Evolutionary conservation across 2,797 vertebrate genomes (phyloP), one percentile per base, ranked within the genome.

Genomic region (Falco naumanni): DNA sequence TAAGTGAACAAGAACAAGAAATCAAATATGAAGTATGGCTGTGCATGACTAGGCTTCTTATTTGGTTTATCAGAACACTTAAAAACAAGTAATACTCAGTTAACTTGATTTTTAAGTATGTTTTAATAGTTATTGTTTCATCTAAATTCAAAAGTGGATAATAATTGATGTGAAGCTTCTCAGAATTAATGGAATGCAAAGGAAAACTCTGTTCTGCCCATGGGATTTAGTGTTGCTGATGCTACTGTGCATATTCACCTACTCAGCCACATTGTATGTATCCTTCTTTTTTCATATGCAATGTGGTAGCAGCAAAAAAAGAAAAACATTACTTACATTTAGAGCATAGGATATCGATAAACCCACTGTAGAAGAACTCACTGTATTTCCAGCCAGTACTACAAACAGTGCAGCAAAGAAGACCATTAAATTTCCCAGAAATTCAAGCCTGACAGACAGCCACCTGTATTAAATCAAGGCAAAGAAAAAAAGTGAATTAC

Each of bases 281-380:
- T 50, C 53, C 13, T 63, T 75, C 13, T 24, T 33, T 70, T 87
- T 71, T 78, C 26, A 45, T 16, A 68, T 31, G 19, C 53, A 51
- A 34, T 22, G 41, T 39, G 33, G 37, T 47, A 72, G 41, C 33
- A 85, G 33, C 3, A 60, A 83, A 84, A 56, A 39, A 48, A 28
- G 25, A 66, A 81, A 53, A 64, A 63, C 33, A 56, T 88, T 84
- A 97, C 98, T 98, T 97, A 98, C 97, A 96, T 97, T 98, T 71
- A 98, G 77, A 61, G 97, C 94, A 96, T 97, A 98, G 26, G 97
- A 96, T 81, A 98, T 96, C 6, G 94, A 95, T 86, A 98, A 96
- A 78, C 96, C 97, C 90, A 98, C 95, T 39, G 93, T 43, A 66
- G 97, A 97, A 33, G 97, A 98, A 89, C 96, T 97, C 78, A 96